Evolutionary conservation across 2,113 vertebrate species (phyloP).

Genomic region (Paracanthobrama guichenoti): DNA sequence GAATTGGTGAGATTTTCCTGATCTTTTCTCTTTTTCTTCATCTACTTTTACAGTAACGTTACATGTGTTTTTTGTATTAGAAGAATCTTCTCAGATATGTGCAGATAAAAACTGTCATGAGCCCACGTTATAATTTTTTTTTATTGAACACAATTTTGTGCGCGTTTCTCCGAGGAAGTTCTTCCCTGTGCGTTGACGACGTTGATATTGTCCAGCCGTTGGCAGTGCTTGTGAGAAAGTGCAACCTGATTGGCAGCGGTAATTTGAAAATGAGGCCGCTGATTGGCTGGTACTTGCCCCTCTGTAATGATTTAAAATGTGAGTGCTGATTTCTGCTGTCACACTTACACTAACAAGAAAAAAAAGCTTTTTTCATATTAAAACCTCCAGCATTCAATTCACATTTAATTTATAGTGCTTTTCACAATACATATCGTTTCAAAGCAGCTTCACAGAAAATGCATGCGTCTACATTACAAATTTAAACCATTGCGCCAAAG

Average conservation of each 20-base stretch:
- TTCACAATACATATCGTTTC: too few relatives aligned
- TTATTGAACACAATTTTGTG: too few relatives aligned
- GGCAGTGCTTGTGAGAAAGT: neutral
- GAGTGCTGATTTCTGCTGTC: constrained; percentile 11
- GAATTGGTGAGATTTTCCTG: constrained; percentile 54
- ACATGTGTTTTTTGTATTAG: neutral
- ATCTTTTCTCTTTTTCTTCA: too few relatives aligned
- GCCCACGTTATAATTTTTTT: neutral
- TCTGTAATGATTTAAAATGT: constrained; percentile 2
- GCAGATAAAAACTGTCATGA: neutral
- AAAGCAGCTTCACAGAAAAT: too few relatives aligned
- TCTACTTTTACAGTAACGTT: neutral
- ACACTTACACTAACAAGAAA: neutral
- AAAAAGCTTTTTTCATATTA: neutral
- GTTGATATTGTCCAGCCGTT: neutral
- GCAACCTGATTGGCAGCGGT: neutral
- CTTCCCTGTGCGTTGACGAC: neutral
- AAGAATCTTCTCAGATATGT: neutral
- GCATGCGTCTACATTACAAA: too few relatives aligned
- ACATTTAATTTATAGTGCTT: too few relatives aligned
- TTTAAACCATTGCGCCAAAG: too few relatives aligned
- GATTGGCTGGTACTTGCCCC: constrained; percentile 40
- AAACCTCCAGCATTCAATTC: too few relatives aligned
- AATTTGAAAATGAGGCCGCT: constrained; percentile 51
- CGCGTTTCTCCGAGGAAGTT: neutral